Conservation (phyloP, 2,797 vertebrate species). For the Pachyuromys duprasi region DNA sequence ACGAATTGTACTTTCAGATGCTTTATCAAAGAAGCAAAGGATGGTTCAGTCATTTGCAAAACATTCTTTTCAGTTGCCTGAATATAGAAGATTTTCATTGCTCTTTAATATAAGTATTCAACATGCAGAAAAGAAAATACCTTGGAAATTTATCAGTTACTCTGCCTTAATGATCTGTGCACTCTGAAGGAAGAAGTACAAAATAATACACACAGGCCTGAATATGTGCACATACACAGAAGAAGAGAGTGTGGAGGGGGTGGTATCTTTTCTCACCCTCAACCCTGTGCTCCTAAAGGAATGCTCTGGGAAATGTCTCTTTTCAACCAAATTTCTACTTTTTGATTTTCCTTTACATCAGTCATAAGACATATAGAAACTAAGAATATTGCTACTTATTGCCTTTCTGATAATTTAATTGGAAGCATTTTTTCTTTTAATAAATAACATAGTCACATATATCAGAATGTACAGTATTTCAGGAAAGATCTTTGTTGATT, state of each 20-base stretch:
- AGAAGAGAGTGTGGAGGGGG: not conserved
- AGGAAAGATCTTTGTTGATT: not conserved
- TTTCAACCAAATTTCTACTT: conserved; percentile 51
- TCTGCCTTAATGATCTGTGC: not conserved
- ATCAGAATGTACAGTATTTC: conserved; percentile 17
- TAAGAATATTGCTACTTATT: conserved; percentile 69
- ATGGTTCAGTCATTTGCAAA: conserved; percentile 33
- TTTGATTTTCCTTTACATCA: conserved; percentile 52
- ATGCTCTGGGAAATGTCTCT: conserved; percentile 36
- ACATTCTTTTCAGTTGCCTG: not conserved
- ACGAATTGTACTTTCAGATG: not conserved
- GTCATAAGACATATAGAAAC: conserved; percentile 50
- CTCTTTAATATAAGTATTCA: conserved; percentile 26
- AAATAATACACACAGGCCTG: not conserved
- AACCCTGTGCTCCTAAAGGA: not conserved
- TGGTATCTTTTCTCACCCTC: not conserved
- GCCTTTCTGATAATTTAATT: conserved; percentile 68
- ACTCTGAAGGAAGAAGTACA: not conserved
- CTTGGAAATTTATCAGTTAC: not conserved
- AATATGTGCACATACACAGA: not conserved
- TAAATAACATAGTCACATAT: conserved; percentile 41
- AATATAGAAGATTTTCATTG: not conserved
- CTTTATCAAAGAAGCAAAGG: not conserved
- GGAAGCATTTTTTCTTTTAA: conserved; percentile 64
- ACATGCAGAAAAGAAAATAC: conserved; percentile 8